Conservation (phyloP, 1,140 invertebrate species). For the Leptinotarsa texana region DNA sequence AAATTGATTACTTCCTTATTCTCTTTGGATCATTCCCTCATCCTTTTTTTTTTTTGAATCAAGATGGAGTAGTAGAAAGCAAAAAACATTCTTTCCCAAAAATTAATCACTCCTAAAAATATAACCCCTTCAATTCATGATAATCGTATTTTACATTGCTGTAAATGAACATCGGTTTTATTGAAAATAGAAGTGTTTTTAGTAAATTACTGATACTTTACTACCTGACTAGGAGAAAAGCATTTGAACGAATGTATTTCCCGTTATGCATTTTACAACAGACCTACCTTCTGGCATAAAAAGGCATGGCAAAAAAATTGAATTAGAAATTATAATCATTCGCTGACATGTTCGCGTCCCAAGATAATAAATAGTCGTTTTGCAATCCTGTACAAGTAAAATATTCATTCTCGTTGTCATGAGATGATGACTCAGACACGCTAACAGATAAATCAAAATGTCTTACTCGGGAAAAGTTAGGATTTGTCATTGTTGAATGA, state of each 20-base stretch:
- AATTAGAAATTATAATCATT: constrained; percentile 2
- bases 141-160: no score
- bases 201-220: no score
- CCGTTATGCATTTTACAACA: not conserved
- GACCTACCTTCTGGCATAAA: constrained; percentile 5
- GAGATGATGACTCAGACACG: not conserved
- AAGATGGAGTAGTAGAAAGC: no score
- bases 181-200: no score
- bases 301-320: not conserved
- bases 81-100: no score
- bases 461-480: no score
- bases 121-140: no score
- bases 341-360: not conserved
- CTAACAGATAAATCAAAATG: not conserved
- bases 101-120: no score
- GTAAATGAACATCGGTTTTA: no score
- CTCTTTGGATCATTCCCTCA: no score
- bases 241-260: not conserved
- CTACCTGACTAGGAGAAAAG: not conserved
- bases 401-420: not conserved
- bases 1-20: no score
- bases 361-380: not conserved
- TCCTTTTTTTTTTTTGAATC: no score
- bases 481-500: not conserved
- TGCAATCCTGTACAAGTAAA: constrained; percentile 3